These are phyloP conservation scores for Aplochiton taeniatus DNA, from an alignment of 2,797 vertebrate genomes.

Conservation along the genomic window DNA sequence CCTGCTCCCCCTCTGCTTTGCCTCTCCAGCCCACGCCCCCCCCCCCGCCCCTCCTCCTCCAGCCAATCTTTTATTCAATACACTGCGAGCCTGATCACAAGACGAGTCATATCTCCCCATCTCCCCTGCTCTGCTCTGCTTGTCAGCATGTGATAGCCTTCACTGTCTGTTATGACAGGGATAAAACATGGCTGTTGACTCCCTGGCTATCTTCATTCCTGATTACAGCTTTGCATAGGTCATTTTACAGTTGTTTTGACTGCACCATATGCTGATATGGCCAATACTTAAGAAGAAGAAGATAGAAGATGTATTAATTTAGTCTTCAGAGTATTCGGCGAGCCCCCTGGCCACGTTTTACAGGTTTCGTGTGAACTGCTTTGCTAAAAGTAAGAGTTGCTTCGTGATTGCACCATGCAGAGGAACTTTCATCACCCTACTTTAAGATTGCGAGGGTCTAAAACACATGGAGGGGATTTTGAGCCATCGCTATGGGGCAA, in stretches of 20 bases:
- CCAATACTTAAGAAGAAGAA: too few relatives aligned
- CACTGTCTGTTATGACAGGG: not conserved
- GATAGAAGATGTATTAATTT: too few relatives aligned
- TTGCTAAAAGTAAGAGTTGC: constrained; percentile 68
- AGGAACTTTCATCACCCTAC: constrained; percentile 74
- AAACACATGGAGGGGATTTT: constrained; percentile 42
- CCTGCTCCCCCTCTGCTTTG: too few relatives aligned
- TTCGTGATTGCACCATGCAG: constrained; percentile 78
- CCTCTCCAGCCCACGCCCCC: too few relatives aligned
- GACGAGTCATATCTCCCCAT: constrained; percentile 14
- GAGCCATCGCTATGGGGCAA: not conserved
- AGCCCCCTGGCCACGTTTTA: constrained; percentile 38
- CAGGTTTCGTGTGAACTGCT: constrained; percentile 63
- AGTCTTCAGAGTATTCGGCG: not conserved
- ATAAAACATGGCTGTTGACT: not conserved
- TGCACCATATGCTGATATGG: too few relatives aligned
- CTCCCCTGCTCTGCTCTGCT: not conserved
- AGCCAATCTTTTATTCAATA: constrained; percentile 59
- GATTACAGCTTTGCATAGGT: too few relatives aligned
- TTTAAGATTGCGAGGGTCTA: constrained; percentile 62
- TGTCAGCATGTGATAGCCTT: not conserved
- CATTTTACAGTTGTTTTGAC: too few relatives aligned
- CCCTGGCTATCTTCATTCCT: too few relatives aligned
- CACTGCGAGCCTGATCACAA: constrained; percentile 39
- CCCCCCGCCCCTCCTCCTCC: too few relatives aligned